phyloP scores from a whole-genome alignment of 2,888 invertebrate species.

The Megamerina dolium region DNA sequence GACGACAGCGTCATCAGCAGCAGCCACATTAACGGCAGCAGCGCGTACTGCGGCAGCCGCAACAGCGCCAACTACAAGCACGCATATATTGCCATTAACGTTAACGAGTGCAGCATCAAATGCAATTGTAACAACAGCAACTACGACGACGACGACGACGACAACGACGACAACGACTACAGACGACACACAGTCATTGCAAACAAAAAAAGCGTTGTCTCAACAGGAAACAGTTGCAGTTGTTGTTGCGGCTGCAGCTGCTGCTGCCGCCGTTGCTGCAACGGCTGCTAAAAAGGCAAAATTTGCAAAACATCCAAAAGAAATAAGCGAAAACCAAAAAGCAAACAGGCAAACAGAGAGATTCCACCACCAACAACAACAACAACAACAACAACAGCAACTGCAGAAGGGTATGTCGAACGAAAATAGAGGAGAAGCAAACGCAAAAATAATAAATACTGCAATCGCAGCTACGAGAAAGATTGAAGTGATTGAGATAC shows the following conservation, averaged over 20 bases:
- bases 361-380: no score
- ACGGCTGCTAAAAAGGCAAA: no score
- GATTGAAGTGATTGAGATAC: neutral
- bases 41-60: constrained; percentile 3
- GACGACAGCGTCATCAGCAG: neutral
- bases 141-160: neutral
- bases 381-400: constrained; percentile 1
- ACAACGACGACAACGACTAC: constrained; percentile 4
- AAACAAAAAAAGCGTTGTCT: no score
- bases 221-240: no score
- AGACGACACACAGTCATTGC: no score
- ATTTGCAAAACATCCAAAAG: no score
- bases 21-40: neutral
- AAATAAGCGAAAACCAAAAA: no score
- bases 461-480: neutral
- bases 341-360: no score
- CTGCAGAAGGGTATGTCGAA: neutral
- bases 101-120: neutral
- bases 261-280: no score
- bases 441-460: constrained; percentile 5
- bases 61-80: constrained; percentile 1
- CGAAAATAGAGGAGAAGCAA: constrained; percentile 5
- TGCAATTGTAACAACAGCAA: constrained; percentile 1
- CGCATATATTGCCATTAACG: no score
- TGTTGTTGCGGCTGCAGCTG: no score